A percentile compares a stretch with the other conserved stretches of the same genome.
These are phyloP conservation scores for Lycophotia porphyrea DNA, from an alignment of 2,888 invertebrate species.

Conservation along the genomic window DNA sequence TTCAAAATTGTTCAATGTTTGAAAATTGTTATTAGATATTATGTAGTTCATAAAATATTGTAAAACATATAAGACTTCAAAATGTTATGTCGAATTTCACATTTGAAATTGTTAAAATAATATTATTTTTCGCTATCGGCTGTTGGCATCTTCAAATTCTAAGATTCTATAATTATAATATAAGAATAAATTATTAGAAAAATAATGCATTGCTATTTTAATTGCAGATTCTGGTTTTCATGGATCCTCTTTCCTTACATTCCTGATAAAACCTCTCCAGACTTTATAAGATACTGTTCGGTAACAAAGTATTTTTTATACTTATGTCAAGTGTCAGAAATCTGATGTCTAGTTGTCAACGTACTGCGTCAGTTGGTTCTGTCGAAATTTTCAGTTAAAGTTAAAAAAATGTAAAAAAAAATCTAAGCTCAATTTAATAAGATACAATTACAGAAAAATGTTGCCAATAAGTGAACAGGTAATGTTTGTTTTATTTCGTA, in stretches of 20 bases:
- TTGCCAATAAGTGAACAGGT: slow-evolving; percentile 51
- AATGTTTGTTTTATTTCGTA: slow-evolving; percentile 43
- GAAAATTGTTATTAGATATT: slow-evolving; percentile 49
- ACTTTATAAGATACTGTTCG: slow-evolving; percentile 41
- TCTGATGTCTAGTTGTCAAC: slow-evolving; percentile 17
- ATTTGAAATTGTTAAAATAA: slow-evolving; percentile 68
- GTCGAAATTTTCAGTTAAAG: slow-evolving; percentile 31
- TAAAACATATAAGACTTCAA: slow-evolving; percentile 61
- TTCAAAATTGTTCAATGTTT: slow-evolving; percentile 50
- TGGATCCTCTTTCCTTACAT: slow-evolving; percentile 29
- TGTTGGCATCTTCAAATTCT: slow-evolving; percentile 81
- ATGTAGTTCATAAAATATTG: slow-evolving; percentile 44
- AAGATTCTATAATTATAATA: slow-evolving; percentile 63
- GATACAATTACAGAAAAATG: slow-evolving; percentile 47
- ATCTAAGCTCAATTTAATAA: slow-evolving; percentile 9
- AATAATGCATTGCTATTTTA: slow-evolving; percentile 42
- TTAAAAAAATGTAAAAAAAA: slow-evolving; percentile 38
- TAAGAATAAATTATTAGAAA: slow-evolving; percentile 63
- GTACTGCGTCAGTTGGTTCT: slow-evolving; percentile 23
- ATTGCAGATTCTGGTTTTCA: slow-evolving; percentile 47
- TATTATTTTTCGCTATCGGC: slow-evolving; percentile 69
- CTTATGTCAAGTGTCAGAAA: slow-evolving; percentile 21
- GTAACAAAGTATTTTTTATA: slow-evolving; percentile 33
- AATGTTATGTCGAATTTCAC: slow-evolving; percentile 65
- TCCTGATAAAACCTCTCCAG: slow-evolving; percentile 24